Conservation (phyloP, 2,888 invertebrate species). For the Tuberolachnus salignus region DNA sequence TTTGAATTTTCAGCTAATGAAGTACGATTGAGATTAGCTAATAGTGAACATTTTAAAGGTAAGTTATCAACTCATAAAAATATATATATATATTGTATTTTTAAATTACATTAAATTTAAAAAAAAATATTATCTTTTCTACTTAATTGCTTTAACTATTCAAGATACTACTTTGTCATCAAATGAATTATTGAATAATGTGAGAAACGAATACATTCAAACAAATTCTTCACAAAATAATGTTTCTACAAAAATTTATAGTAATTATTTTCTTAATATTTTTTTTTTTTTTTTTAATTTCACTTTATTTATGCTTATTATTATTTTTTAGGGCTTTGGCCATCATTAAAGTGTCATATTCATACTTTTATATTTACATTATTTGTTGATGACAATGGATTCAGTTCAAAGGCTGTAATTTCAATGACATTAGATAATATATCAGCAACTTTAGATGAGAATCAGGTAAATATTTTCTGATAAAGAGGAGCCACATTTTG, state of each 20-base stretch:
- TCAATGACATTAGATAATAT: constrained; percentile 50
- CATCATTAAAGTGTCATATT: constrained; percentile 52
- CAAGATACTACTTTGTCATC: constrained; percentile 21
- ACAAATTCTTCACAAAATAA: constrained; percentile 23
- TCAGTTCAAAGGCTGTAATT: constrained; percentile 43
- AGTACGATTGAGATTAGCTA: constrained; percentile 72
- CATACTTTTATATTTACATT: constrained; percentile 46
- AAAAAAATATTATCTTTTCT: not conserved
- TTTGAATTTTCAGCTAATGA: constrained; percentile 82
- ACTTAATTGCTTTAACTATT: not conserved
- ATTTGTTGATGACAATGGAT: constrained; percentile 50
- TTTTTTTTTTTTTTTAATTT: not conserved
- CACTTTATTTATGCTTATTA: not conserved
- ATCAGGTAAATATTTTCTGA: constrained; percentile 10
- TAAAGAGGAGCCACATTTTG: not conserved
- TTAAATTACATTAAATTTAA: not conserved
- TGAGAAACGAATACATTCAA: not conserved
- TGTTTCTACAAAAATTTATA: constrained; percentile 1
- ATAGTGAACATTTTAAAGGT: constrained; percentile 58
- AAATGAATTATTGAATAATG: constrained; percentile 38
- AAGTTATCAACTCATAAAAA: not conserved
- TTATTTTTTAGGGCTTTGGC: constrained; percentile 41
- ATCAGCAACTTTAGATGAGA: constrained; percentile 37
- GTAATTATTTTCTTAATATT: constrained; percentile 25
- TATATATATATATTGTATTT: too few relatives aligned